Evolutionary conservation across 2,113 vertebrate genomes (phyloP).

Genomic region (Quiscalus mexicanus): DNA sequence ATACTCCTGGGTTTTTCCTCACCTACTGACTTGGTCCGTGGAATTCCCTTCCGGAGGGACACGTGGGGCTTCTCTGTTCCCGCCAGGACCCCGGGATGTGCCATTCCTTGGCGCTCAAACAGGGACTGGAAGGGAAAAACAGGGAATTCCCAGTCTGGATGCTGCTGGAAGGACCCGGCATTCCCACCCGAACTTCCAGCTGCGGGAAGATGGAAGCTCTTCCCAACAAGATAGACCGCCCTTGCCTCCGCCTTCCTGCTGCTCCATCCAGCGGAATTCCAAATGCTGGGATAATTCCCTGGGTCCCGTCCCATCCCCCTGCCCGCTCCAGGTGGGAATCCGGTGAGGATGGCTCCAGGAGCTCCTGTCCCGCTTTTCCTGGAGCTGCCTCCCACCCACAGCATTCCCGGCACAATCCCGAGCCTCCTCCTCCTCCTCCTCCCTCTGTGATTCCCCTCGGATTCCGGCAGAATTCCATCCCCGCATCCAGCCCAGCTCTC

Average conservation of each 20-base stretch:
- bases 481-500: background rate
- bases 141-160: background rate
- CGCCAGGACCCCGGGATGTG: background rate
- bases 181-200: background rate
- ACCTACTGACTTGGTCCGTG: background rate
- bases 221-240: background rate
- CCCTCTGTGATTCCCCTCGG: background rate
- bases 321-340: background rate
- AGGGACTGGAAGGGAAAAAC: background rate
- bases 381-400: background rate
- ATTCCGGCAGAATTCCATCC: background rate
- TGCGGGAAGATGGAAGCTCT: fast-evolving
- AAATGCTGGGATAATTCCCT: fast-evolving
- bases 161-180: fast-evolving
- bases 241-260: background rate
- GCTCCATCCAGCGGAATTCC: fast-evolving
- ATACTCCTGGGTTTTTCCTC: background rate
- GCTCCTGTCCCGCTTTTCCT: background rate
- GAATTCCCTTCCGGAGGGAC: background rate
- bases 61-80: background rate
- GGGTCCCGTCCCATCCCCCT: background rate
- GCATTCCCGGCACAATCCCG: background rate
- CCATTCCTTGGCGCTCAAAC: background rate
- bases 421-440: background rate
- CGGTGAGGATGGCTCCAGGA: background rate